Conservation (phyloP, 2,113 vertebrate species). For the Colinus virginianus region DNA sequence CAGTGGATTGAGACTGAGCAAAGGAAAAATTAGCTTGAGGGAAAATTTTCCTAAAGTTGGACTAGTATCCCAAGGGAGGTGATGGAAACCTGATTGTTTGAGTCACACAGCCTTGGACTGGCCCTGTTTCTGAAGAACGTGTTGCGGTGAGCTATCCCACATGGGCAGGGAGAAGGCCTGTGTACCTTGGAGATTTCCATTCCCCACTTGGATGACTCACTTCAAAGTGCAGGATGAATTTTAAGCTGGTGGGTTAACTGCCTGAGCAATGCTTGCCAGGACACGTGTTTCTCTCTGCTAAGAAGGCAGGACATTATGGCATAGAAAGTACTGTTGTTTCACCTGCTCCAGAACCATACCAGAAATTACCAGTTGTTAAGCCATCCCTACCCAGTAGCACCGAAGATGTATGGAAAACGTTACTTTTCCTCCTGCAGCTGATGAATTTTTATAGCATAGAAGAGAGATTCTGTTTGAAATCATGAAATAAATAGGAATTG, state of each 20-base stretch:
- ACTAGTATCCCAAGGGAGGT: constrained; percentile 41
- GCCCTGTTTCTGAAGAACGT: background rate
- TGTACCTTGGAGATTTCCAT: constrained; percentile 39
- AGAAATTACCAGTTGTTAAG: constrained; percentile 21
- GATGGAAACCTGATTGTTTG: constrained; percentile 62
- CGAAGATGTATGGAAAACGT: background rate
- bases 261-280: constrained; percentile 3
- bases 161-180: constrained; percentile 27
- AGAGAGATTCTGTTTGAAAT: background rate
- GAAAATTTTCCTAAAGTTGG: constrained; percentile 53
- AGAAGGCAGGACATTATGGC: background rate
- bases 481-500: background rate
- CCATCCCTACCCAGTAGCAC: background rate
- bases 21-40: constrained; percentile 28
- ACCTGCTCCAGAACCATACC: constrained; percentile 9
- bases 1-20: constrained; percentile 5
- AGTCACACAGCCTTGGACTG: constrained; percentile 44
- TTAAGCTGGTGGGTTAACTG: constrained; percentile 52
- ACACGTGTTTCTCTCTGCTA: background rate
- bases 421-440: background rate
- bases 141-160: constrained; percentile 31
- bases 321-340: constrained; percentile 44
- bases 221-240: constrained; percentile 61
- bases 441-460: background rate
- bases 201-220: constrained; percentile 58